phyloP scores from a whole-genome alignment of 1,140 invertebrate genomes.

The Dolichoris vasculosae region DNA sequence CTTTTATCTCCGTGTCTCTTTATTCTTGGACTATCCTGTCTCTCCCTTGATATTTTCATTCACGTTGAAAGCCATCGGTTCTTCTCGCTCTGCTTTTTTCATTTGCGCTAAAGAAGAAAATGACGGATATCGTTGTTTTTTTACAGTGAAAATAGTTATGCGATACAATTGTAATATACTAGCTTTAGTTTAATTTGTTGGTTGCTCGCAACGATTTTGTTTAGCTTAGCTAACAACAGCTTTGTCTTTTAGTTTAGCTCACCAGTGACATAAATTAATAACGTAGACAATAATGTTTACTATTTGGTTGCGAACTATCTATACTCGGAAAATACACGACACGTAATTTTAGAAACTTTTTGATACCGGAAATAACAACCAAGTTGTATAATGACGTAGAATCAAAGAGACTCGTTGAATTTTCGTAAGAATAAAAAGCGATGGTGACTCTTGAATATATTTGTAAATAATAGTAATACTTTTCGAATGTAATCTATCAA shows the following conservation, averaged over 20 bases:
- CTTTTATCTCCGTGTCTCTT: constrained; percentile 5
- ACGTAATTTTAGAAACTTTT: neutral
- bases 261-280: neutral
- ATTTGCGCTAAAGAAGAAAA: neutral
- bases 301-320: neutral
- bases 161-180: neutral
- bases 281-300: neutral
- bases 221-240: no score
- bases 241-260: neutral
- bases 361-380: neutral
- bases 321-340: neutral
- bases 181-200: neutral
- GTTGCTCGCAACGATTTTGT: neutral
- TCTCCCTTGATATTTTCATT: constrained; percentile 14
- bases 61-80: neutral
- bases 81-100: neutral
- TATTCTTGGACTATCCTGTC: neutral
- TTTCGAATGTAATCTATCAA: no score
- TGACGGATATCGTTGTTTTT: constrained; percentile 1
- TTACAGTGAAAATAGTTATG: neutral
- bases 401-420: no score
- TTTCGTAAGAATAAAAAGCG: no score
- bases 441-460: no score
- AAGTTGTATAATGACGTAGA: no score
- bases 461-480: no score